Conservation (phyloP, 2,113 vertebrate species). For the Hypocryptadius cinnamomeus region DNA sequence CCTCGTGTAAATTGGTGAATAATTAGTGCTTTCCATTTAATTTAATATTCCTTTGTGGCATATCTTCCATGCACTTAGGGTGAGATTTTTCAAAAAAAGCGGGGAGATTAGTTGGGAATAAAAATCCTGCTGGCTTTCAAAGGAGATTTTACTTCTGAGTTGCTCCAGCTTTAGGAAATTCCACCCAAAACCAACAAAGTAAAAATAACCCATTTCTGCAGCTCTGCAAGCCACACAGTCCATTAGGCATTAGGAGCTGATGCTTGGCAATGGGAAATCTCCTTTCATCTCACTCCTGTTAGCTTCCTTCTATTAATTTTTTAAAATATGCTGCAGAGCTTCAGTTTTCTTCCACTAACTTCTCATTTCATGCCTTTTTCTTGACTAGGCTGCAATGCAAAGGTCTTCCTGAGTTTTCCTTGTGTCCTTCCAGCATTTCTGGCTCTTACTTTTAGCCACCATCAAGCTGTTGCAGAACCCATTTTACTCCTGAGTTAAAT, state of each 20-base stretch:
- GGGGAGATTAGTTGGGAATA: neutral
- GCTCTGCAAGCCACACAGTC: neutral
- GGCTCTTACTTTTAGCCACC: neutral
- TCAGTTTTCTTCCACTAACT: neutral
- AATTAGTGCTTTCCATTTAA: neutral
- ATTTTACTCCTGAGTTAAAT: neutral
- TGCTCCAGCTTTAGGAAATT: neutral
- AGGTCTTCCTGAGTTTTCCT: neutral
- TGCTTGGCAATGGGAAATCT: neutral
- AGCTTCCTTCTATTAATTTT: neutral
- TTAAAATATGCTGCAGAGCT: neutral
- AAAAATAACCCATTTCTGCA: neutral
- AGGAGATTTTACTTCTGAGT: neutral
- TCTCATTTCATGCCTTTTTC: neutral
- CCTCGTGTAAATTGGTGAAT: neutral
- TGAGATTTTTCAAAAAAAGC: neutral
- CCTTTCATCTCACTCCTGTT: neutral
- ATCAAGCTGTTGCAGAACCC: neutral
- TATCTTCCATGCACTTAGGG: neutral
- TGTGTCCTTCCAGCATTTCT: neutral
- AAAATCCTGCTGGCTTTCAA: neutral
- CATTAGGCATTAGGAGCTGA: neutral
- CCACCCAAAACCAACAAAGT: neutral
- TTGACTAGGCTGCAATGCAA: neutral
- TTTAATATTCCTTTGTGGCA: neutral